Evolutionary conservation across 2,797 vertebrate genomes (phyloP).

Genomic region (Pseudochirops cupreus): DNA sequence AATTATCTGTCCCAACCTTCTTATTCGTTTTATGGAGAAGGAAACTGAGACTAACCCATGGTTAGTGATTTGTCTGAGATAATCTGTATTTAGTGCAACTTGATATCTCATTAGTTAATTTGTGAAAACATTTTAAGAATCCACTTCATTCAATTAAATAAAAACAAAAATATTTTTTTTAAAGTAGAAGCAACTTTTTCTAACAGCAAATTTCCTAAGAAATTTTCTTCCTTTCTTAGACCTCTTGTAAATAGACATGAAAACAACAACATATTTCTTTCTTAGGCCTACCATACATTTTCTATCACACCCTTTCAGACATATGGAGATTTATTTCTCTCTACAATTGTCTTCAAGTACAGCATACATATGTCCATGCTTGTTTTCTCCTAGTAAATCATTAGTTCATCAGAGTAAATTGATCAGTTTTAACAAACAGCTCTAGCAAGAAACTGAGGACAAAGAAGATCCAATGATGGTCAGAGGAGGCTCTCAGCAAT

Average conservation of each 20-base stretch:
- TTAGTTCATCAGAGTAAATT: background rate
- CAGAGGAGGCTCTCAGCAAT: constrained; percentile 10
- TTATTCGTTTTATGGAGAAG: background rate
- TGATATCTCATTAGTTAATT: constrained; percentile 26
- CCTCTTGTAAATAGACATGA: background rate
- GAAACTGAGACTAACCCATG: background rate
- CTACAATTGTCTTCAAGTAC: background rate
- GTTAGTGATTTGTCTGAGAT: background rate
- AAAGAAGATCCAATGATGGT: background rate
- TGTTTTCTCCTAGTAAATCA: background rate
- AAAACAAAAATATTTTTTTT: constrained; percentile 33
- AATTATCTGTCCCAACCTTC: background rate
- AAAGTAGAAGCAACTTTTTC: constrained; percentile 25
- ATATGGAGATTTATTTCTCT: background rate
- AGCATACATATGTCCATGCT: background rate
- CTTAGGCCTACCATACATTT: background rate
- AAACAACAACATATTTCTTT: background rate
- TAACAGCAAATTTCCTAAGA: background rate
- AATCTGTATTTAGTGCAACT: constrained; percentile 21
- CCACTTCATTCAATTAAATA: background rate
- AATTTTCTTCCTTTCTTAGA: background rate
- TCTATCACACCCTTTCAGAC: background rate
- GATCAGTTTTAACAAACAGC: constrained; percentile 12
- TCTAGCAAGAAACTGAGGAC: background rate
- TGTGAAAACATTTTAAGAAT: background rate